Base-by-base conservation (phyloP, 2,113 vertebrate species). In the Oenanthe melanoleuca region DNA sequence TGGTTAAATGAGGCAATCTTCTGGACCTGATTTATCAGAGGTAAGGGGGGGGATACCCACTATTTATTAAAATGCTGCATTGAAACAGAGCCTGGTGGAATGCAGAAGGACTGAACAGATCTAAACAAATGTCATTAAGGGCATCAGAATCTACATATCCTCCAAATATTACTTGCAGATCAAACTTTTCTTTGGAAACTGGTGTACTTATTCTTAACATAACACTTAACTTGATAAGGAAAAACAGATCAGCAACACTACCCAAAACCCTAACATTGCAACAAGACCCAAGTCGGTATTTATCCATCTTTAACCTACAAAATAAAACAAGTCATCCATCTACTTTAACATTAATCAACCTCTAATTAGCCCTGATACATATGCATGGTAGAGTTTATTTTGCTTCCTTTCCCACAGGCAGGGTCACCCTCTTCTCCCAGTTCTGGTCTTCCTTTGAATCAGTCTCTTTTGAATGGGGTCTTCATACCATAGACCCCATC, bases 181-280 rank as follows among this genome's bases (percentile, higher is more conserved):
- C 25, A 67, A 72, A n/a, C 44, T 8, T 34, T 61, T 47, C 20
- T 38, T 63, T 49, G 42, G 11, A 70, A 89, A 63, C 4, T 15
- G 28, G 59, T 42, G 71, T 23, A 44, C 4, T 71, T 72, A 26
- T 31, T 75, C 29, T 86, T 71, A 50, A 16, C 15, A 42, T 29
- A 65, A 13, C 12, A 4, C 0, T 65, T 72, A 55, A 25, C 13
- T 37, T 21, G 56, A 64, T 18, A 42, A 5, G 8, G 22, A 64
- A 91, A 80, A 88, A n/a, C 5, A 24, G 15, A 70, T 50, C 42
- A 77, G 47, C 16, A 84, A 38, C 0, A 2, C 38, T 19, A 42
- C 9, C 23, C 31, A 50, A 91, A 92, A 34, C 0, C 0, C 8
- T n/a, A 38, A 47, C 0, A 1, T 6, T 63, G 20, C 25, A 75